phyloP scores from a whole-genome alignment of 2,888 invertebrate species.

The Hemicrepidius hirtus region DNA sequence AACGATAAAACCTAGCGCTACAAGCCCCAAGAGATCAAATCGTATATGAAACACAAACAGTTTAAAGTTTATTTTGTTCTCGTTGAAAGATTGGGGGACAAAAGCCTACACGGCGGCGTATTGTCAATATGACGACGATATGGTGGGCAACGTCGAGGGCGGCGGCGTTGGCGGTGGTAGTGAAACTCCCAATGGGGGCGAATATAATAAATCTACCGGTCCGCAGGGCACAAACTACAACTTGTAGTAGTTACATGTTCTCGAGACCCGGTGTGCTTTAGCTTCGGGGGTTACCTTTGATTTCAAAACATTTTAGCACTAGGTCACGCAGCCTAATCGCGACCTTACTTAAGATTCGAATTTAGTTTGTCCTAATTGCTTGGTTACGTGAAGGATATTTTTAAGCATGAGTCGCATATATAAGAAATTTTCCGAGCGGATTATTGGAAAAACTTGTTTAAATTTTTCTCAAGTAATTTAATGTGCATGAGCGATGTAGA shows the following conservation, averaged over 20 bases:
- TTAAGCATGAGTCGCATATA: background rate
- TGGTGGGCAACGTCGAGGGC: slow-evolving; percentile 13
- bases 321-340: background rate
- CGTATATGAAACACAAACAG: slow-evolving; percentile 36
- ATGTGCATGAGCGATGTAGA: slow-evolving; percentile 48
- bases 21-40: slow-evolving; percentile 14
- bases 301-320: slow-evolving; percentile 4
- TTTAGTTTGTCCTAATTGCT: background rate
- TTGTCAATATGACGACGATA: slow-evolving; percentile 42
- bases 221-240: slow-evolving; percentile 53
- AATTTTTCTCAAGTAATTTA: slow-evolving; percentile 51
- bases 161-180: slow-evolving; percentile 26
- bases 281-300: slow-evolving; percentile 6
- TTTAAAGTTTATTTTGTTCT: slow-evolving; percentile 34
- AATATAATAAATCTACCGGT: slow-evolving; percentile 58
- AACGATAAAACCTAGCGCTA: background rate
- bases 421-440: slow-evolving; percentile 38
- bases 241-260: slow-evolving; percentile 45
- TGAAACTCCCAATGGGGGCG: slow-evolving; percentile 45
- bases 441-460: slow-evolving; percentile 50
- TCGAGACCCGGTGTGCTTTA: background rate
- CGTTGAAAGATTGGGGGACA: slow-evolving; percentile 27
- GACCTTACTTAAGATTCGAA: background rate
- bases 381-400: background rate
- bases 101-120: slow-evolving; percentile 25